Percentiles rank a stretch among this genome's conserved stretches.
These are phyloP conservation scores for Loriculus beryllinus DNA, from an alignment of 2,797 vertebrate genomes.

Conservation along the genomic window DNA sequence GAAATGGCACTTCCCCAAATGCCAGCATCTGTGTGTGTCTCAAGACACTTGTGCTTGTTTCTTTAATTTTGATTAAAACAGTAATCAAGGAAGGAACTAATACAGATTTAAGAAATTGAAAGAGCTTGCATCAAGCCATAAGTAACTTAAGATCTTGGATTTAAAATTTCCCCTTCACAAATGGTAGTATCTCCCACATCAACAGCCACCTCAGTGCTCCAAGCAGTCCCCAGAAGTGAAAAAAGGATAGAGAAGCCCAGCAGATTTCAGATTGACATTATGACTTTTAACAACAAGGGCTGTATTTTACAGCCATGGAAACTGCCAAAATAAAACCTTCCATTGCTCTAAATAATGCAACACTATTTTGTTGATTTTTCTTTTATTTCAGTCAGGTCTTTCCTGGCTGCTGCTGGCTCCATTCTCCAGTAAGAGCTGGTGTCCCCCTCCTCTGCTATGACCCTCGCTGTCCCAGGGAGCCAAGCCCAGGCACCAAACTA, in stretches of 20 bases:
- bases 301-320: background rate
- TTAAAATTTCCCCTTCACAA: background rate
- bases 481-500: background rate
- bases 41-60: background rate
- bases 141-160: background rate
- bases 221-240: background rate
- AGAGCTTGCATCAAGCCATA: background rate
- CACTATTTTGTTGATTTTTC: rapidly evolving
- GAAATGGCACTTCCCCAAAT: background rate
- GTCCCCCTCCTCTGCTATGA: background rate
- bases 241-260: background rate
- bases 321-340: background rate
- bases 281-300: background rate
- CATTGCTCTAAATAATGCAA: background rate
- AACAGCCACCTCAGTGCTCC: background rate
- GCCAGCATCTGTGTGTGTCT: background rate
- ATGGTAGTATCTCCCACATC: background rate
- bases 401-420: background rate
- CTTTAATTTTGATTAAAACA: background rate
- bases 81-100: background rate
- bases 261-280: background rate
- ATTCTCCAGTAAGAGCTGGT: background rate
- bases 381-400: background rate
- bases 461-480: background rate
- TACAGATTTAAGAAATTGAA: background rate